Evolutionary conservation across 1,140 invertebrate genomes (phyloP).

Genomic region (Drosophila baimaii): DNA sequence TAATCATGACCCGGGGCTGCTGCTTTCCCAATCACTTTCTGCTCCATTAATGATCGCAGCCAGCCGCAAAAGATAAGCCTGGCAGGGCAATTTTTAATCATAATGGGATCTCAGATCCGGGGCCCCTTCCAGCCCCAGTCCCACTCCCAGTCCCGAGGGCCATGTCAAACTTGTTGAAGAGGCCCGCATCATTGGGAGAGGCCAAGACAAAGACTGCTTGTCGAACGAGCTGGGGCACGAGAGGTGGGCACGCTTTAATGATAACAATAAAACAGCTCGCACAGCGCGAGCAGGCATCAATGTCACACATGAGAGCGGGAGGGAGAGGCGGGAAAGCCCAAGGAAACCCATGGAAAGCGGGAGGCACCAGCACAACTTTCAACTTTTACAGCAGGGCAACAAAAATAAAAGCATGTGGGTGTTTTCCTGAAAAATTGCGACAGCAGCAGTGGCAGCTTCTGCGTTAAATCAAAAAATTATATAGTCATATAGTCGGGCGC

Average conservation of each 20-base stretch:
- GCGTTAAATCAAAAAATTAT: conserved; percentile 83
- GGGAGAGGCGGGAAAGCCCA: not conserved
- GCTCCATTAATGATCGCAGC: conserved; percentile 63
- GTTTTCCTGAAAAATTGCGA: conserved; percentile 79
- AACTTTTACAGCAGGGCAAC: conserved; percentile 57
- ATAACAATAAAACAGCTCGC: conserved; percentile 80
- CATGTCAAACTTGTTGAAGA: conserved; percentile 78
- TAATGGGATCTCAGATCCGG: conserved; percentile 60
- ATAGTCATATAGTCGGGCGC: conserved; percentile 78
- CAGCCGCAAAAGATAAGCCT: conserved; percentile 64
- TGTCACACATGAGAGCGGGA: conserved; percentile 62
- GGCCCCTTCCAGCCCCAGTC: not conserved
- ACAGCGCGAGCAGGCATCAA: conserved; percentile 67
- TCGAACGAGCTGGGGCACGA: conserved; percentile 36
- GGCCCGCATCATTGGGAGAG: conserved; percentile 57
- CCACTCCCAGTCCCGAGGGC: conserved; percentile 7
- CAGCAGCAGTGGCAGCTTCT: conserved; percentile 63
- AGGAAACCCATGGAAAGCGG: conserved; percentile 2
- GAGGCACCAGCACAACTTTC: conserved; percentile 65
- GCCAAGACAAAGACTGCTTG: conserved; percentile 54
- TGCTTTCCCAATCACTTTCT: conserved; percentile 50
- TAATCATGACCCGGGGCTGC: conserved; percentile 60
- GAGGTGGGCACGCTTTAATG: conserved; percentile 78
- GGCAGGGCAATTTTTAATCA: conserved; percentile 77
- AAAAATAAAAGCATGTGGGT: conserved; percentile 68